Conservation (phyloP, 2,888 invertebrate genomes). For the Leptinotarsa rubiginosa region DNA sequence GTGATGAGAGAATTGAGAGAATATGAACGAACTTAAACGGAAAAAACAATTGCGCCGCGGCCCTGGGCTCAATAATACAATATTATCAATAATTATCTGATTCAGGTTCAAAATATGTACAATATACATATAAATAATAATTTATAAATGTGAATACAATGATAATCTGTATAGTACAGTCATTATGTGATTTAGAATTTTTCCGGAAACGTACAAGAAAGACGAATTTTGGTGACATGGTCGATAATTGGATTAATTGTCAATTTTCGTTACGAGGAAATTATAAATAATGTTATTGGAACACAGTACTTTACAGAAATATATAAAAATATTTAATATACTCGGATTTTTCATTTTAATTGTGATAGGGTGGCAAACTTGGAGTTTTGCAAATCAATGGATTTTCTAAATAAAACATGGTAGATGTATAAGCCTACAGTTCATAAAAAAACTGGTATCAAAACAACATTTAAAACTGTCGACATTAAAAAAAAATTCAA, state of each 20-base stretch:
- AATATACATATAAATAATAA: conserved; percentile 63
- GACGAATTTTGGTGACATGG: conserved; percentile 9
- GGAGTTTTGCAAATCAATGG: too few relatives aligned
- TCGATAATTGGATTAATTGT: background rate
- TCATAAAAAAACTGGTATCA: too few relatives aligned
- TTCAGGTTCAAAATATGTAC: conserved; percentile 64
- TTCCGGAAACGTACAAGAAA: conserved; percentile 31
- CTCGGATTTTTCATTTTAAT: too few relatives aligned
- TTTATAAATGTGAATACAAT: conserved; percentile 58
- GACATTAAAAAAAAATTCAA: too few relatives aligned
- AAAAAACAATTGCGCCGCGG: conserved; percentile 52
- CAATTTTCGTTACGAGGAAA: background rate
- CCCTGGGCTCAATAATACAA: conserved; percentile 55
- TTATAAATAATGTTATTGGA: background rate
- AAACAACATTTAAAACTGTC: too few relatives aligned
- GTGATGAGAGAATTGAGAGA: conserved; percentile 32
- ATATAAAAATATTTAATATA: background rate
- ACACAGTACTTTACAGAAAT: background rate
- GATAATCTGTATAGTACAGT: conserved; percentile 47
- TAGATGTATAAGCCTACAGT: too few relatives aligned
- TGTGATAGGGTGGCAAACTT: too few relatives aligned
- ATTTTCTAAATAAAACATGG: too few relatives aligned
- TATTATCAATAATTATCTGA: conserved; percentile 55
- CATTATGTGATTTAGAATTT: conserved; percentile 36
- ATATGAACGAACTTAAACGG: conserved; percentile 41